Evolutionary conservation across 2,113 vertebrate species (phyloP).

Genomic region (Sterna hirundo): DNA sequence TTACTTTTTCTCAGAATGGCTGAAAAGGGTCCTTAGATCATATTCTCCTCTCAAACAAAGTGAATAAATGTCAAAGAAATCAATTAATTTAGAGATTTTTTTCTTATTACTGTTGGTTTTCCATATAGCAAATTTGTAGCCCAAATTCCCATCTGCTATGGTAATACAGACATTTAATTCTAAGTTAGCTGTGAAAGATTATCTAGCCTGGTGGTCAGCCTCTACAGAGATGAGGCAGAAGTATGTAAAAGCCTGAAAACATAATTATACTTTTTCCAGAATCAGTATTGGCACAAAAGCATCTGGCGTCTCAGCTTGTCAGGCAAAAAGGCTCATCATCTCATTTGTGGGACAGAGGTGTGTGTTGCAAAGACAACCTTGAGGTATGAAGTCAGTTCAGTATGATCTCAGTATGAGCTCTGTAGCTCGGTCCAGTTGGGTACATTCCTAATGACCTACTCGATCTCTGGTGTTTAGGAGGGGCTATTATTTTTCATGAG

Average conservation of each 20-base stretch:
- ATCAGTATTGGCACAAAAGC: not conserved
- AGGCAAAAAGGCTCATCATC: not conserved
- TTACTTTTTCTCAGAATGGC: not conserved
- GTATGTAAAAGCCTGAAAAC: not conserved
- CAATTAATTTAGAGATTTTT: not conserved
- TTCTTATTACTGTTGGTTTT: not conserved
- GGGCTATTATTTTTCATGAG: not conserved
- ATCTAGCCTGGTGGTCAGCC: not conserved
- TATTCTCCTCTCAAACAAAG: not conserved
- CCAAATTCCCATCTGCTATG: not conserved
- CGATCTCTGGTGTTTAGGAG: not conserved
- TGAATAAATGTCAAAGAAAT: not conserved
- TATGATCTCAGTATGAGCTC: not conserved
- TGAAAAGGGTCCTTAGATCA: not conserved
- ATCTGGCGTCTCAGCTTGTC: not conserved
- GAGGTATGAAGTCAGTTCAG: not conserved
- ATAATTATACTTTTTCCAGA: not conserved
- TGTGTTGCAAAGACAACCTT: too few relatives aligned
- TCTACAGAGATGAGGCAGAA: not conserved
- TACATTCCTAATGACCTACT: not conserved
- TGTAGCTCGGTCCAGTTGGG: not conserved
- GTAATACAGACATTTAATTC: not conserved
- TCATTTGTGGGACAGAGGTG: fast-evolving
- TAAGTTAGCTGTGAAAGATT: not conserved
- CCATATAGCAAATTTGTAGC: not conserved